Percentiles rank a stretch among this genome's conserved stretches.
phyloP scores from a whole-genome alignment of 2,797 vertebrate genomes.

The Rallus crepitans region DNA sequence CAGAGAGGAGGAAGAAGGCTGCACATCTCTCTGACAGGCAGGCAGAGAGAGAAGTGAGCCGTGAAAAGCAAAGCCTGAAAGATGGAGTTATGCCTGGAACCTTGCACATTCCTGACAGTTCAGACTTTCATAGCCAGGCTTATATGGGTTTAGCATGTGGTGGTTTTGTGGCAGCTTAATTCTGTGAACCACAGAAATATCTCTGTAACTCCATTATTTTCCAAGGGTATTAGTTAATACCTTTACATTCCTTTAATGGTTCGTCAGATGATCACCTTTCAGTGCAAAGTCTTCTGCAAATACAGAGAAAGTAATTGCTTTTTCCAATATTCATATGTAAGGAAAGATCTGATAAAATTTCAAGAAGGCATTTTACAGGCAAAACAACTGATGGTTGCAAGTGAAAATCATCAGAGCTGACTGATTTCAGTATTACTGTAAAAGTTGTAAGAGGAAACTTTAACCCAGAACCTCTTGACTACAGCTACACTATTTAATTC shows the following conservation, averaged over 20 bases:
- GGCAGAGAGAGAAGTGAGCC: not conserved
- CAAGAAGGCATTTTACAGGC: not conserved
- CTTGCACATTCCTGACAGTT: not conserved
- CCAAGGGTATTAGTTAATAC: not conserved
- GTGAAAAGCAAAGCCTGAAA: not conserved
- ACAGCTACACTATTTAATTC: constrained; percentile 6
- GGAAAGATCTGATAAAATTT: not conserved
- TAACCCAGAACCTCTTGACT: not conserved
- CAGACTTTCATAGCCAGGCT: not conserved
- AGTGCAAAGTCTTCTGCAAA: not conserved
- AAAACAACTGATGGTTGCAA: not conserved
- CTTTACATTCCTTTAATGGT: not conserved
- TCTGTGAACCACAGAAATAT: not conserved
- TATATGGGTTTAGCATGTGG: not conserved
- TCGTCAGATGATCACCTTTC: not conserved
- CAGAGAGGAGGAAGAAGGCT: not conserved
- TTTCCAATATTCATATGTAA: not conserved
- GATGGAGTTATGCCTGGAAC: not conserved
- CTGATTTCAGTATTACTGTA: not conserved
- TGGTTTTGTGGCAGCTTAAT: not conserved
- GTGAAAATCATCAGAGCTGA: not conserved
- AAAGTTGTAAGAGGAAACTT: not conserved
- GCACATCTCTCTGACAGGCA: not conserved
- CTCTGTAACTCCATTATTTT: not conserved
- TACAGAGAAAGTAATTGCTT: not conserved